Conservation (phyloP, 2,113 vertebrate species). For the Anguilla japonica region DNA sequence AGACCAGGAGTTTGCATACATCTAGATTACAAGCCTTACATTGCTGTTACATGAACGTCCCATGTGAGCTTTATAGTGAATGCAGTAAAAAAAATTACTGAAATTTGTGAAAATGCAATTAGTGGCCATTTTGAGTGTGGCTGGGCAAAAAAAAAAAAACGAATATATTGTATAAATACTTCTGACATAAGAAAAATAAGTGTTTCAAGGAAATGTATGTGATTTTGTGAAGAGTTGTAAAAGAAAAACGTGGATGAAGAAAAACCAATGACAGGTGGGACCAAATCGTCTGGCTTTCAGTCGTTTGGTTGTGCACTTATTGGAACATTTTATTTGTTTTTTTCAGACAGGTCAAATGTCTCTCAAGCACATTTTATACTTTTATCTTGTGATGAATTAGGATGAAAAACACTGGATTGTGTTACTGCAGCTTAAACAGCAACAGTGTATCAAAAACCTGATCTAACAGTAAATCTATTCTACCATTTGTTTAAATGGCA, state of each 20-base stretch:
- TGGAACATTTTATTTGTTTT: not conserved
- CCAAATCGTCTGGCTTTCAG: too few species aligned
- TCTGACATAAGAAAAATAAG: too few species aligned
- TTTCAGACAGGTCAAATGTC: not conserved
- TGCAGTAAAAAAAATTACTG: not conserved
- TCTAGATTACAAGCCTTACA: not conserved
- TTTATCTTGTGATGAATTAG: not conserved
- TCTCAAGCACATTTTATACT: not conserved
- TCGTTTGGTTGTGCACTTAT: too few species aligned
- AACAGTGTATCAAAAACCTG: not conserved
- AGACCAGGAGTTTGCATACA: not conserved
- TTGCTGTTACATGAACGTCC: conserved; percentile 45
- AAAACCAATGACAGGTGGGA: too few species aligned
- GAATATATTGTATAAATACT: too few species aligned
- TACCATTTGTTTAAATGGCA: too few species aligned
- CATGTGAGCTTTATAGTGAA: conserved; percentile 38
- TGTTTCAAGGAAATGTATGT: too few species aligned
- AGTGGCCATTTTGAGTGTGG: not conserved
- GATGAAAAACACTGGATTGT: not conserved
- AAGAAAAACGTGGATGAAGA: too few species aligned
- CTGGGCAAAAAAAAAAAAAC: too few species aligned
- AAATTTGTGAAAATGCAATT: not conserved
- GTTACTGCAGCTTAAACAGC: not conserved
- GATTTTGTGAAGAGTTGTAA: too few species aligned
- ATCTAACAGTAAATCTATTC: too few species aligned